A percentile compares a stretch with the other conserved stretches of the same genome.
phyloP scores from a whole-genome alignment of 2,888 invertebrate species.

The Lepidocyrtinus sp. region DNA sequence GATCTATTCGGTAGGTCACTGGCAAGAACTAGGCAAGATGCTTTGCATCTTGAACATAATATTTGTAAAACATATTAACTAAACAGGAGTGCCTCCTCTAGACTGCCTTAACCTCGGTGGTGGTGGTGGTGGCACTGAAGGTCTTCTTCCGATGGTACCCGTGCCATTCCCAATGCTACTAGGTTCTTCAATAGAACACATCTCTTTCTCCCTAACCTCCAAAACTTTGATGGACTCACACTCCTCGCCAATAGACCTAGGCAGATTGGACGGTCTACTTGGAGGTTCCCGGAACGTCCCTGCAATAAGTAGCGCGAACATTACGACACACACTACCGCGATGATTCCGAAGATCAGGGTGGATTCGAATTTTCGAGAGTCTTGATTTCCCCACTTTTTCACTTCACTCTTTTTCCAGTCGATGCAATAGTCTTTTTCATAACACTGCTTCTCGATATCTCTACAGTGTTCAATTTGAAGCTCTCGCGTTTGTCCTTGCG shows the following conservation, averaged over 20 bases:
- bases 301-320: slow-evolving; percentile 55
- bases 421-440: slow-evolving; percentile 59
- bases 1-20: too few species aligned
- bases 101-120: slow-evolving; percentile 29
- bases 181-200: slow-evolving; percentile 16
- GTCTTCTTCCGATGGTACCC: slow-evolving; percentile 3
- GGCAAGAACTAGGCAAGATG: too few species aligned
- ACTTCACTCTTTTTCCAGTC: slow-evolving; percentile 54
- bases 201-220: not conserved
- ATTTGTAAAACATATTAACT: too few species aligned
- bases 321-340: slow-evolving; percentile 53
- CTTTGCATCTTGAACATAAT: too few species aligned
- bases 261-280: slow-evolving; percentile 56
- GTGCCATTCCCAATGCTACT: not conserved
- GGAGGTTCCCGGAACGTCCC: slow-evolving; percentile 55
- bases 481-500: slow-evolving; percentile 28
- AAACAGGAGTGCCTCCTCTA: slow-evolving; percentile 25
- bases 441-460: slow-evolving; percentile 49
- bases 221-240: slow-evolving; percentile 38
- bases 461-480: slow-evolving; percentile 66
- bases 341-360: slow-evolving; percentile 59
- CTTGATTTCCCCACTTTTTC: slow-evolving; percentile 42
- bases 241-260: slow-evolving; percentile 32
- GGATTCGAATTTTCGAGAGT: slow-evolving; percentile 48
- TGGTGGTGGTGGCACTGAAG: slow-evolving; percentile 34